Evolutionary conservation across 2,888 invertebrate species (phyloP).

Genomic region (Amiota communis): DNA sequence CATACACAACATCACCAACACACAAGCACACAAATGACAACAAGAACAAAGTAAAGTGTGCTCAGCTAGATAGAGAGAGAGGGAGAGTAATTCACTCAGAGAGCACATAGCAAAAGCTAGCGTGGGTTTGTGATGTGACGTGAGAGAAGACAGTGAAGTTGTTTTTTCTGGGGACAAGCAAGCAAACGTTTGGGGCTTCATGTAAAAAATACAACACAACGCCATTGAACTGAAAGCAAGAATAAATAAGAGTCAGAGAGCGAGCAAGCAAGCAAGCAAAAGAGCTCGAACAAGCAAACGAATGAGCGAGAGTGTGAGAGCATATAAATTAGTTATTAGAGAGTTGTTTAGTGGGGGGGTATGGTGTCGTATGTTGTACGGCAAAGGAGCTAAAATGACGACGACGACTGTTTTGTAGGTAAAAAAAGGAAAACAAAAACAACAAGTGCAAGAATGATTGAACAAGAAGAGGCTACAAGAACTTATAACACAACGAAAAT

Average conservation of each 20-base stretch:
- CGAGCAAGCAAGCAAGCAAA: too few species aligned
- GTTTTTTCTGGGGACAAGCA: neutral
- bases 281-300: too few species aligned
- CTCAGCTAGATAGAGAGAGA: conserved; percentile 8
- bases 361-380: too few species aligned
- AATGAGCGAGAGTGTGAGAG: too few species aligned
- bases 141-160: neutral
- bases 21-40: neutral
- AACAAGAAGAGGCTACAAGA: neutral
- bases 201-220: neutral
- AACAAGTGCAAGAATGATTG: too few species aligned
- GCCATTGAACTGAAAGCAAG: neutral
- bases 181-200: neutral
- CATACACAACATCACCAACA: conserved; percentile 45
- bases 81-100: neutral
- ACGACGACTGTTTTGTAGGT: too few species aligned
- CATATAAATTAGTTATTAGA: too few species aligned
- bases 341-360: too few species aligned
- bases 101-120: neutral
- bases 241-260: too few species aligned
- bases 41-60: conserved; percentile 9
- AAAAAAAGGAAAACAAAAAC: too few species aligned
- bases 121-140: neutral
- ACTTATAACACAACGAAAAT: neutral
- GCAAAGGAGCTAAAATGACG: too few species aligned